Percentiles rank a stretch among this genome's conserved stretches.
Evolutionary conservation across 2,888 invertebrate species (phyloP).

Genomic region (Mythimna impura): DNA sequence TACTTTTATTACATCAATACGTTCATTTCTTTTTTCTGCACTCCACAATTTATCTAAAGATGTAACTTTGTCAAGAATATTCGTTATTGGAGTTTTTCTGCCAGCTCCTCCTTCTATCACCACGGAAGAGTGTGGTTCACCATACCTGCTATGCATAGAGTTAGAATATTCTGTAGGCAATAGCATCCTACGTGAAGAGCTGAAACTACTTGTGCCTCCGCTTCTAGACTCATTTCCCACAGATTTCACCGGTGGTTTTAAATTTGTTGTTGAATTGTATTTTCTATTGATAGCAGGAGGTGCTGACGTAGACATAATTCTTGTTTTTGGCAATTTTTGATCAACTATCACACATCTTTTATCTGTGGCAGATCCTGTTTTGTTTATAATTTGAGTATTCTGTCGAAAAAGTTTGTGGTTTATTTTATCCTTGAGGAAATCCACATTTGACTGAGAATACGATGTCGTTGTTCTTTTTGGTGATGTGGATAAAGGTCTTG

Average conservation of each 20-base stretch:
- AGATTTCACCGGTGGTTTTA: slow-evolving; percentile 70
- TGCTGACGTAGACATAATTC: slow-evolving; percentile 83
- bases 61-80: slow-evolving; percentile 87
- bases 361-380: slow-evolving; percentile 65
- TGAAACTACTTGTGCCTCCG: slow-evolving; percentile 85
- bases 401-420: slow-evolving; percentile 90
- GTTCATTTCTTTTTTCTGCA: slow-evolving; percentile 87
- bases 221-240: slow-evolving; percentile 68
- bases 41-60: slow-evolving; percentile 90
- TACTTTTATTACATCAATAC: slow-evolving; percentile 81
- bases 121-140: slow-evolving; percentile 75
- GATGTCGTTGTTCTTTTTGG: slow-evolving; percentile 77
- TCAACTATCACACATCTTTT: slow-evolving; percentile 52
- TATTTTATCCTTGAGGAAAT: slow-evolving; percentile 91
- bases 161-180: slow-evolving; percentile 85
- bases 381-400: slow-evolving; percentile 83
- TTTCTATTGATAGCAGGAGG: slow-evolving; percentile 85
- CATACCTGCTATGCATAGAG: slow-evolving; percentile 74
- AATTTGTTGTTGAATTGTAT: slow-evolving; percentile 65
- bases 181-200: slow-evolving; percentile 85
- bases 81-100: slow-evolving; percentile 87
- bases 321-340: slow-evolving; percentile 66
- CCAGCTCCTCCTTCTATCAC: slow-evolving; percentile 87
- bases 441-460: slow-evolving; percentile 88
- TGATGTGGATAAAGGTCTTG: slow-evolving; percentile 82